These are phyloP conservation scores for Branchipolynoe longqiensis DNA, from an alignment of 2,888 invertebrate species.

Conservation along the genomic window DNA sequence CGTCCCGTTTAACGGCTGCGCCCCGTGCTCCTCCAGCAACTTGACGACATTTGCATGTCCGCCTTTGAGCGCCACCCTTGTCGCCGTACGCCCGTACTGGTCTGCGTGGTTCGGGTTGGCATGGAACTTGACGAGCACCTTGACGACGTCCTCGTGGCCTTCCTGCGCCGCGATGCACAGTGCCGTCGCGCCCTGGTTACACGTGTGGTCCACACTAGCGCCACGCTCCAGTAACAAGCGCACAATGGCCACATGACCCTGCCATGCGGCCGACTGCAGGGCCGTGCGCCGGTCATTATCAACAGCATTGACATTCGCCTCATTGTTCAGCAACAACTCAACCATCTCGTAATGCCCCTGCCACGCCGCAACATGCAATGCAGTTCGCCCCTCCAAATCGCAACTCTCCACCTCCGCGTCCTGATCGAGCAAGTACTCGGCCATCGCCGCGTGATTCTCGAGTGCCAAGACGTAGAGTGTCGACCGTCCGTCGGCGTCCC, in stretches of 20 bases:
- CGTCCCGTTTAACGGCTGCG: slow-evolving; percentile 80
- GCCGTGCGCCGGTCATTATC: slow-evolving; percentile 87
- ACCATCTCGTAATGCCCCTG: slow-evolving; percentile 97
- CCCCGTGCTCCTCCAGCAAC: slow-evolving; percentile 84
- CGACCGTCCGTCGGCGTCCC: slow-evolving; percentile 95
- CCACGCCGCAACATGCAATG: slow-evolving; percentile 90
- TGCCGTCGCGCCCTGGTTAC: slow-evolving; percentile 97
- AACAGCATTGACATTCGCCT: slow-evolving; percentile 89
- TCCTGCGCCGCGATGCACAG: slow-evolving; percentile 96
- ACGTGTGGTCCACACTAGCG: slow-evolving; percentile 93
- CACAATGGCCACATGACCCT: slow-evolving; percentile 93
- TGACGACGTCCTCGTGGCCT: slow-evolving; percentile 95
- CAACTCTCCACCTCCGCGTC: slow-evolving; percentile 91
- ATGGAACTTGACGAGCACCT: slow-evolving; percentile 84
- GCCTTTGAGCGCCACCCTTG: slow-evolving; percentile 90
- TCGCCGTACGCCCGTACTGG: slow-evolving; percentile 81
- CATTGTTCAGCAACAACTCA: slow-evolving; percentile 90
- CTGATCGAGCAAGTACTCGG: slow-evolving; percentile 84
- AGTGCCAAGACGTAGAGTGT: slow-evolving; percentile 93
- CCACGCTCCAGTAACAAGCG: slow-evolving; percentile 89
- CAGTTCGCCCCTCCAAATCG: slow-evolving; percentile 92
- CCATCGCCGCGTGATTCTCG: slow-evolving; percentile 73
- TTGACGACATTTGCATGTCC: slow-evolving; percentile 91
- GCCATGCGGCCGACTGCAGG: slow-evolving; percentile 97
- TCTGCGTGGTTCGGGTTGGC: slow-evolving; percentile 83